Evolutionary conservation across 2,888 invertebrate species (phyloP), one percentile per base, ranked within the genome.

Genomic region (Acronicta leporina): DNA sequence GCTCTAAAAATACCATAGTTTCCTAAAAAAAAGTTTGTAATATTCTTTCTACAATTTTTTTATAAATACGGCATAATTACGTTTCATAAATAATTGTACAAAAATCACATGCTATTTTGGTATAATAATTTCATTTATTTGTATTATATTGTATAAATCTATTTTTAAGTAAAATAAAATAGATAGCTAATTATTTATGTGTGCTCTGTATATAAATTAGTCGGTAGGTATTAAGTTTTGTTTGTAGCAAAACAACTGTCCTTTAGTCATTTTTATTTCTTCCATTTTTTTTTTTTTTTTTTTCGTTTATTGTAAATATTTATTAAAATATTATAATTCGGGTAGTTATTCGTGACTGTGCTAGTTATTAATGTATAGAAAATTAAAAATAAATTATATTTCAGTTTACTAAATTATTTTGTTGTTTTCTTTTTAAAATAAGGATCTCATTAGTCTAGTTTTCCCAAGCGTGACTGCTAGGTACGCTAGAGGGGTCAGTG

Each of bases 311-410:
- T 80, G 80, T 81, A 75, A 66, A 79, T 77, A 79, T 71, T 73
- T 72, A 70, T 73, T 64, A 33, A 60, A 67, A 49, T 61, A 57
- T 59, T 64, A 67, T 65, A 61, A 59, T 64, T 62, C 73, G 63
- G 63, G 75, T 77, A 73, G 80, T 51, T 68, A 63, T 51, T n/a
- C 44, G 74, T 80, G 80, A 81, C 80, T 81, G 81, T 81, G 75
- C 68, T 80, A 81, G 77, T 48, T 51, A 52, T 42, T 62, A 60
- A 54, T 68, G 65, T 69, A 73, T 64, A 72, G 54, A 67, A 62
- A 48, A 50, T 65, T 50, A 63, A 55, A 63, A 68, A 80, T 62
- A 77, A 75, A 79, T 80, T 71, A 76, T 79, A 77, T 75, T 75
- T 72, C 77, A 62, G 77, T 81, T 73, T 77, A 73, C 52, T 65